Evolutionary conservation across 2,888 invertebrate species (phyloP).

Genomic region (Hylaea fasciaria): DNA sequence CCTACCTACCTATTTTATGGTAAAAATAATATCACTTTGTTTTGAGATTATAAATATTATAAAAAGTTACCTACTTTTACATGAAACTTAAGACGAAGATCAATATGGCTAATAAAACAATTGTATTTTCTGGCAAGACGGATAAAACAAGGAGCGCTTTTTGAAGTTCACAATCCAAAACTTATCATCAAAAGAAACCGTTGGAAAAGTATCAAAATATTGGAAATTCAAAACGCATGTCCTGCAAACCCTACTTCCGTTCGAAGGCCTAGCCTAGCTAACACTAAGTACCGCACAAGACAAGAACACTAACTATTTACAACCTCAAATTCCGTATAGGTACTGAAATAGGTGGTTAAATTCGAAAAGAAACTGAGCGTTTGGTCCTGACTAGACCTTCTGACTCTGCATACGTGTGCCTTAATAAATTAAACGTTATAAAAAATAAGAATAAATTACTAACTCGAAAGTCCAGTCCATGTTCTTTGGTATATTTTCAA

Average conservation of each 20-base stretch:
- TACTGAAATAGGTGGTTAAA: no score
- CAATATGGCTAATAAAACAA: conserved; percentile 1
- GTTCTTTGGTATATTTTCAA: not conserved
- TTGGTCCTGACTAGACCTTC: no score
- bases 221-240: not conserved
- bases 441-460: conserved; percentile 11
- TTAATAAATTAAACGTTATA: not conserved
- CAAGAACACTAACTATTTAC: no score
- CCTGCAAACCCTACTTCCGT: no score
- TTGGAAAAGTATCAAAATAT: conserved; percentile 16
- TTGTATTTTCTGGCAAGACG: no score
- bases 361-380: no score
- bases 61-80: not conserved
- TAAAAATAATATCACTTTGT: conserved; percentile 12
- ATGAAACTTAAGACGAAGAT: not conserved
- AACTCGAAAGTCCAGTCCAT: not conserved
- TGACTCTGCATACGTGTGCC: no score
- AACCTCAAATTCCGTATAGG: no score
- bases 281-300: no score
- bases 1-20: not conserved
- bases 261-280: no score
- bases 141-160: no score
- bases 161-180: not conserved
- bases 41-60: conserved; percentile 1
- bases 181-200: conserved; percentile 6